phyloP scores from a whole-genome alignment of 2,797 vertebrate genomes.

The Pseudomugil gertrudae region DNA sequence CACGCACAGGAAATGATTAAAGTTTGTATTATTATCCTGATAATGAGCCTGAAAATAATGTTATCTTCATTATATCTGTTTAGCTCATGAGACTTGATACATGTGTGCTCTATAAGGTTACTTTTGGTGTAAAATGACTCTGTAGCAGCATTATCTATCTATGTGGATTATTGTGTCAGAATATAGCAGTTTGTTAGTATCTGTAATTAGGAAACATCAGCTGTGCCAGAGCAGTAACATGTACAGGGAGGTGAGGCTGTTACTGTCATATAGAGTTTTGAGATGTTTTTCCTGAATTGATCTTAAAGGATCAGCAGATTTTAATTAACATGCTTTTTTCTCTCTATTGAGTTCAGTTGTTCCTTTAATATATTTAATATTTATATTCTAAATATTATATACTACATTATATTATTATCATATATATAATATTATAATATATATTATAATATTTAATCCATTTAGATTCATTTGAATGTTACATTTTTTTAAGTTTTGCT shows the following conservation, averaged over 20 bases:
- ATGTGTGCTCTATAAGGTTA: neutral
- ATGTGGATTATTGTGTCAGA: neutral
- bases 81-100: neutral
- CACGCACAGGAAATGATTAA: neutral
- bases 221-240: too few relatives aligned
- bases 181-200: neutral
- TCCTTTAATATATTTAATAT: too few relatives aligned
- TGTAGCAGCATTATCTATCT: neutral
- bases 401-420: too few relatives aligned
- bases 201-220: too few relatives aligned
- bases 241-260: too few relatives aligned
- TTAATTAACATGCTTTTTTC: neutral
- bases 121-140: neutral
- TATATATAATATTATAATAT: too few relatives aligned
- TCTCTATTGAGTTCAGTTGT: neutral
- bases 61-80: neutral
- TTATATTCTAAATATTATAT: too few relatives aligned
- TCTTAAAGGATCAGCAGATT: neutral
- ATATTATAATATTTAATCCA: too few relatives aligned
- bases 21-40: neutral
- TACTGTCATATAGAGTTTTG: too few relatives aligned
- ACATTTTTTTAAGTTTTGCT: too few relatives aligned
- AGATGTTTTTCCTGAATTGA: too few relatives aligned
- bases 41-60: neutral
- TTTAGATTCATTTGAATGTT: too few relatives aligned